Percentiles rank a stretch among this genome's conserved stretches.
These are phyloP conservation scores for Channa maculata DNA, from an alignment of 2,113 vertebrate species.

Conservation along the genomic window DNA sequence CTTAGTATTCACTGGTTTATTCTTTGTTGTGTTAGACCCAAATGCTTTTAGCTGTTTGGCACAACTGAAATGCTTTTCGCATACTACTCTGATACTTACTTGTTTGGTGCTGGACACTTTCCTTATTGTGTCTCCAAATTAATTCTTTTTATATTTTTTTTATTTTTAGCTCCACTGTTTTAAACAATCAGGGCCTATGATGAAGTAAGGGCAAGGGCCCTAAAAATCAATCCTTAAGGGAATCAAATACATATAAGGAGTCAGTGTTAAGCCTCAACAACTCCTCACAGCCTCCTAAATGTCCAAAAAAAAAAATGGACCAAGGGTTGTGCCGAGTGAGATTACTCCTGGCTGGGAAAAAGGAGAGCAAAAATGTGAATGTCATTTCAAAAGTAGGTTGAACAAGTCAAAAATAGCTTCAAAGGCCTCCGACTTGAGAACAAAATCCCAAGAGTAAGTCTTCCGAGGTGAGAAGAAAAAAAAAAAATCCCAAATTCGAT, in stretches of 20 bases:
- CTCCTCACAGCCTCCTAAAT: constrained; percentile 21
- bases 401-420: constrained; percentile 79
- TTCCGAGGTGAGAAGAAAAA: constrained; percentile 63
- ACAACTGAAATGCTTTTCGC: neutral
- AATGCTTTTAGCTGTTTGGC: constrained; percentile 21
- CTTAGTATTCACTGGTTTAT: neutral
- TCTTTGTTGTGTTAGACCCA: constrained; percentile 29
- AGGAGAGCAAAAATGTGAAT: constrained; percentile 69
- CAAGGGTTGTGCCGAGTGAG: constrained; percentile 72
- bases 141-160: neutral
- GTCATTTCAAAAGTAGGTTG: constrained; percentile 80
- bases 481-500: constrained; percentile 38
- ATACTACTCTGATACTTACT: constrained; percentile 7
- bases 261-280: constrained; percentile 7
- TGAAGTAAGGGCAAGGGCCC: neutral
- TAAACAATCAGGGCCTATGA: neutral
- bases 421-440: constrained; percentile 74
- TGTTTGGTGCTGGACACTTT: constrained; percentile 9
- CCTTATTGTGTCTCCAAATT: neutral
- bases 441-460: constrained; percentile 70
- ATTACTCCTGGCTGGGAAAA: constrained; percentile 63
- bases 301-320: constrained; percentile 46
- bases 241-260: neutral
- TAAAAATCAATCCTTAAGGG: neutral
- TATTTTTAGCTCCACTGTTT: neutral